Base-by-base conservation (phyloP, 2,888 invertebrate species). In the Dasysyrphus tricinctus region DNA sequence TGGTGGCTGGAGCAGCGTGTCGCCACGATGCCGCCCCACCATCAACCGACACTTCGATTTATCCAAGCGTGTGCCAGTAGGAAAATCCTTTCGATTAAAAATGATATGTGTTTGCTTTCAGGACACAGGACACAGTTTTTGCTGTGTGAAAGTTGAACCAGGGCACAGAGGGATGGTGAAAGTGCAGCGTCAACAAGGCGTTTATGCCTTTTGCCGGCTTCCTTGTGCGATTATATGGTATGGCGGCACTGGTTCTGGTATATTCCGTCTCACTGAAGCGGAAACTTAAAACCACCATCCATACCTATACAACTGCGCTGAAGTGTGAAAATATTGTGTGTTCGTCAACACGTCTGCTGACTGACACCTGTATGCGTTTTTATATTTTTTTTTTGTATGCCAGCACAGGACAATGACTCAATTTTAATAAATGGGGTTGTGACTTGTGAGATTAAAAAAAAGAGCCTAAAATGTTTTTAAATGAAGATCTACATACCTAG, bases 41-140 rank as follows among this genome's bases (percentile, higher is more conserved):
- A 32, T 3, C 24, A 3, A 11, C 9, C 39, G 24, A 9, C 61
- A 24, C 24, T 44, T 56, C 44, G 65, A 84, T 42, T 75, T 70
- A 84, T 70, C 75, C 76, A 61, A 80, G 75, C 80, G 67, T 84
- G 54, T 84, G 54, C 57, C 12, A 51, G 56, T 39, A 42, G 72
- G 80, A 73, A 82, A 84, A 72, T 84, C 72, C 67, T 76, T 80
- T 76, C 72, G 79, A 84, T 80, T 84, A 80, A 84, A 80, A 80
- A 63, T 76, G 63, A 76, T 47, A 34, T 47, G 47, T 81, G 67
- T 83, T 65, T 70, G 63, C 57, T 44, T 72, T 44, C 37, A 47
- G 63, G 34, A 47, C 12, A 44, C 11, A 61, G 61, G 57, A n/a
- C n/a, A n/a, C n/a, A 5, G 7, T 8, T 9, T 39, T 3, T 29